Base-by-base conservation (phyloP, 2,113 vertebrate genomes). In the Nyctibius bracteatus region DNA sequence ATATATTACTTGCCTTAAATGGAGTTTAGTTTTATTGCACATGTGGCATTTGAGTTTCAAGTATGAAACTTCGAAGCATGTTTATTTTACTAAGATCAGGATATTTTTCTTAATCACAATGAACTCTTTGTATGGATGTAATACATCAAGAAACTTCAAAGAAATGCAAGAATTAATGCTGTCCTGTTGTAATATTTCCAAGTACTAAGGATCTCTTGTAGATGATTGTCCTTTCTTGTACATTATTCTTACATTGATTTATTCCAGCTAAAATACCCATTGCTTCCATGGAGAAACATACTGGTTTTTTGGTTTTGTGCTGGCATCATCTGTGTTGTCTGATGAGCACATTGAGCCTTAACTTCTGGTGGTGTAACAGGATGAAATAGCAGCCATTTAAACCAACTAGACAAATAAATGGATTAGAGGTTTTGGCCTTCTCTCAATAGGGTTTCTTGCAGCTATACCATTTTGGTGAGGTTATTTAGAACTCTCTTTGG, bases 1-100 rank as follows among this genome's bases (percentile, higher is more conserved):
- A 44, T 75, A 71, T 82, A 68, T 87, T 94, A 82, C 94, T 96
- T 97, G 78, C 95, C 94, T 96, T 88, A 95, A 83, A 96, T 46
- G 86, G 88, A 97, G 58, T 87, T 96, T 58, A 51, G 79, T 95
- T 94, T 91, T 88, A 87, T 90, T 94, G 85, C 90, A 49, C 54
- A 70, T 63, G 75, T 80, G 92, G 81, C 93, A 90, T 91, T 94
- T 96, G 65, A 94, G 68, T 92, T 97, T 90, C 87, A 93, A 68
- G 86, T 95, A 92, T 14, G 39, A 95, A 92, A 93, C 81, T 94
- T 94, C 28, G 44, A 95, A 85, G 88, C 81, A 68, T 78, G 90
- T 86, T 96, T 95, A 92, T 96, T 95, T 94, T 90, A 92, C 75
- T 94, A 96, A 85, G 84, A 97, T 81, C 0, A 17, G 57, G 77